These are phyloP conservation scores for Meriones unguiculatus DNA, from an alignment of 2,113 vertebrate species.

Conservation along the genomic window DNA sequence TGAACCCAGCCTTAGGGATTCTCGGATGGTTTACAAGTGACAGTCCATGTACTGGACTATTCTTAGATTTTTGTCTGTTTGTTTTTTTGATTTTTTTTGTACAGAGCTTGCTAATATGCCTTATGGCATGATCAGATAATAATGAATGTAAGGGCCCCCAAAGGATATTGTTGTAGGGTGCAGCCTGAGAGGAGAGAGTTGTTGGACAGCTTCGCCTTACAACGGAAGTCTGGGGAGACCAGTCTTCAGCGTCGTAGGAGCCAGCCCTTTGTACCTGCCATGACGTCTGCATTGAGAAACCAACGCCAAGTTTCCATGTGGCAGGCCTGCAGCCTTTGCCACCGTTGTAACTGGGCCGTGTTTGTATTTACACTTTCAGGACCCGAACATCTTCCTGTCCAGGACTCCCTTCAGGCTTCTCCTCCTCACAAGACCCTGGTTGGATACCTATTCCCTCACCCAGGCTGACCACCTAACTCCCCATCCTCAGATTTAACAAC, in stretches of 20 bases:
- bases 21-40: neutral
- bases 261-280: neutral
- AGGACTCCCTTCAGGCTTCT: neutral
- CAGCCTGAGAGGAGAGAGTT: neutral
- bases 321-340: neutral
- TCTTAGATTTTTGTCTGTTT: neutral
- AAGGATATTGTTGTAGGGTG: neutral
- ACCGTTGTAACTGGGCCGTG: neutral
- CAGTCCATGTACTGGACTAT: neutral
- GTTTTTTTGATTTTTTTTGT: too few relatives aligned
- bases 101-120: neutral
- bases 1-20: neutral
- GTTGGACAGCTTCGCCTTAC: neutral
- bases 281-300: neutral
- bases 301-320: neutral
- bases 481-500: neutral
- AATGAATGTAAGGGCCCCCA: neutral
- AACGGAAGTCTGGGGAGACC: neutral
- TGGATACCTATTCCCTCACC: neutral
- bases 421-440: neutral
- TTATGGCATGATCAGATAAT: neutral
- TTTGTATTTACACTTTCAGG: neutral
- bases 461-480: neutral
- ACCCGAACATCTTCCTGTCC: neutral
- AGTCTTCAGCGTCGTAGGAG: neutral